phyloP scores from a whole-genome alignment of 92 coral and sea anemone genomes.

The Bergia puertoricense region DNA sequence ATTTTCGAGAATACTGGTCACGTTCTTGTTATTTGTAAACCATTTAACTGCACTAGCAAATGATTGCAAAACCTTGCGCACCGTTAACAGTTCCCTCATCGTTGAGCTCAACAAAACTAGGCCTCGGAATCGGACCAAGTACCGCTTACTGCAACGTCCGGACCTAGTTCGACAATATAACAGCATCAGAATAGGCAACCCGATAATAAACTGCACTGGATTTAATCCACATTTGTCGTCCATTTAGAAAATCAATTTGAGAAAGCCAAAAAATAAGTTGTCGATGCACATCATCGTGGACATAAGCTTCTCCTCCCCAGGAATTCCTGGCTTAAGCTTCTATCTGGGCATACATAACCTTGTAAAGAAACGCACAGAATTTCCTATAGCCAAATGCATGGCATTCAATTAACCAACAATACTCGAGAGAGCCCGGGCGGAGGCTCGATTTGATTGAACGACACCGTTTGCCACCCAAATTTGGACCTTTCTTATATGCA shows the following conservation, averaged over 20 bases:
- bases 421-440: not conserved
- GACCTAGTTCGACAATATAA: slow-evolving; percentile 33
- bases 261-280: slow-evolving; percentile 29
- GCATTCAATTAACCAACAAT: slow-evolving; percentile 30
- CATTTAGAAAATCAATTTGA: slow-evolving; percentile 17
- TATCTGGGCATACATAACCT: not conserved
- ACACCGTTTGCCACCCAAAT: no score
- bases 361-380: not conserved
- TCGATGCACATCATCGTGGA: slow-evolving; percentile 4
- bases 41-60: slow-evolving; percentile 39
- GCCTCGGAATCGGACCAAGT: not conserved
- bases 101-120: not conserved
- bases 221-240: slow-evolving; percentile 29
- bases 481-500: no score
- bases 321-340: no score
- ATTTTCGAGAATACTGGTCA: slow-evolving; percentile 52
- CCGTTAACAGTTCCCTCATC: slow-evolving; percentile 26
- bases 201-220: slow-evolving; percentile 19
- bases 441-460: not conserved
- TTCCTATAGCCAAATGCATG: slow-evolving; percentile 14
- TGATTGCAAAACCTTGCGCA: slow-evolving; percentile 44
- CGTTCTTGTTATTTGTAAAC: slow-evolving; percentile 61
- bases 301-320: slow-evolving; percentile 1
- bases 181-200: slow-evolving; percentile 38
- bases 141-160: slow-evolving; percentile 24